Conservation (phyloP, 2,797 vertebrate species). For the Sebastes steindachneri region DNA sequence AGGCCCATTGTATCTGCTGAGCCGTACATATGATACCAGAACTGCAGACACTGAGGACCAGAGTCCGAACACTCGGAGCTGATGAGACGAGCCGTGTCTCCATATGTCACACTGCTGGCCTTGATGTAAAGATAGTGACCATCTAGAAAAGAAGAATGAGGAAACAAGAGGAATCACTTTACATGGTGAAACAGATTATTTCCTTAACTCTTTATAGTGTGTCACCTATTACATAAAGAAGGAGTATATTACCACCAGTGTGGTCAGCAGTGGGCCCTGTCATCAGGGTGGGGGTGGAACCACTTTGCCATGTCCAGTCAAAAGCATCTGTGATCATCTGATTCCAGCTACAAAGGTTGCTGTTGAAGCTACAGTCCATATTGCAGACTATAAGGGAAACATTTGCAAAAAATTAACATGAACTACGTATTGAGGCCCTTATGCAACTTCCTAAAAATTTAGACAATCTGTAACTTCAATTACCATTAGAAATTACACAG, state of each 20-base stretch:
- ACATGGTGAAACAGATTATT: not conserved
- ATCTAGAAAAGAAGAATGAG: slow-evolving; percentile 41
- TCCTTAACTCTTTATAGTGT: not conserved
- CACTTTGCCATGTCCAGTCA: slow-evolving; percentile 81
- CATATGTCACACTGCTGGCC: slow-evolving; percentile 51
- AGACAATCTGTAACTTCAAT: not conserved
- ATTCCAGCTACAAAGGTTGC: slow-evolving; percentile 71
- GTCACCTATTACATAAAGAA: not conserved
- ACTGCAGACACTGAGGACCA: slow-evolving; percentile 82
- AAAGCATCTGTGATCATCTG: slow-evolving; percentile 78
- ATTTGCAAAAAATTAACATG: slow-evolving; percentile 5
- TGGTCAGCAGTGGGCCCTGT: slow-evolving; percentile 80
- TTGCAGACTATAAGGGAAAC: slow-evolving; percentile 60
- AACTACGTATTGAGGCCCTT: not conserved
- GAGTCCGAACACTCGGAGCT: slow-evolving; percentile 71
- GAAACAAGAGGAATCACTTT: not conserved
- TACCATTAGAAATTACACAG: not conserved
- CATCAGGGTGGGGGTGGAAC: slow-evolving; percentile 71
- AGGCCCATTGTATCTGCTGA: slow-evolving; percentile 82
- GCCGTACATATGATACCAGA: slow-evolving; percentile 86
- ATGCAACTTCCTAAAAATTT: not conserved
- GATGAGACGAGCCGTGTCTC: slow-evolving; percentile 78
- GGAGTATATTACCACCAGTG: slow-evolving; percentile 71
- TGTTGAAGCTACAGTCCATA: slow-evolving; percentile 52
- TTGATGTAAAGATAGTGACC: slow-evolving; percentile 82